Base-by-base conservation (phyloP, 2,888 invertebrate species). In the Dioctria linearis region DNA sequence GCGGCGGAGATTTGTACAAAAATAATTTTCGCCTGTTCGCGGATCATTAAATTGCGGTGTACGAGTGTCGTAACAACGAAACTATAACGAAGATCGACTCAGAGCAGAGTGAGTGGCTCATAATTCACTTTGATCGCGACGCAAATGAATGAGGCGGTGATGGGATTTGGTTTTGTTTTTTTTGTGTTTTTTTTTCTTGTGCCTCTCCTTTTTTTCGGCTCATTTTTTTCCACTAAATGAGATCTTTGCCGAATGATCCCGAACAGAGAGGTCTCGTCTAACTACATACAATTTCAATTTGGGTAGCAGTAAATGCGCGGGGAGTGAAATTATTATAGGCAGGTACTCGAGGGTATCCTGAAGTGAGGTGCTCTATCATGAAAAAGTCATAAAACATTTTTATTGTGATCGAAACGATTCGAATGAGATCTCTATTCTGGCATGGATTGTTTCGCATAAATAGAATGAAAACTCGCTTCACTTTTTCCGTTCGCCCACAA, bases 1-100 rank as follows among this genome's bases (percentile, higher is more conserved):
- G 9, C 57, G n/a, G 40, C 61, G 13, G 39, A 61, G 51, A 76
- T 76, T 76, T 76, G 76, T 76, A 37, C 76, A 76, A 76, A 76
- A 76, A 76, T 76, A 76, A 76, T 76, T 76, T 76, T 76, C 76
- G 76, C 76, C 63, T 76, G 63, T 76, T 76, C 76, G 63, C 76
- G 63, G 76, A 76, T 63, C 76, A 76, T 76, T 76, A 76, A 76
- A 76, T 57, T 57, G 73, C 73, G 73, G 25, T 73, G 67, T 46
- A 4, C 69, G 73, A 73, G 57, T 57, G 73, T 73, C 73, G 73
- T 73, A 73, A 73, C 42, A 57, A 59, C 73, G 57, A 57, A 73
- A 43, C 40, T 39, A 25, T 25, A 73, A 42, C 42, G 73, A 11
- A 54, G 57, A 71, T 71, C 54, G 71, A 42, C 13, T 39, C 37